Evolutionary conservation across 2,797 vertebrate species (phyloP).

Genomic region (Ctenopoma kingsleyae): DNA sequence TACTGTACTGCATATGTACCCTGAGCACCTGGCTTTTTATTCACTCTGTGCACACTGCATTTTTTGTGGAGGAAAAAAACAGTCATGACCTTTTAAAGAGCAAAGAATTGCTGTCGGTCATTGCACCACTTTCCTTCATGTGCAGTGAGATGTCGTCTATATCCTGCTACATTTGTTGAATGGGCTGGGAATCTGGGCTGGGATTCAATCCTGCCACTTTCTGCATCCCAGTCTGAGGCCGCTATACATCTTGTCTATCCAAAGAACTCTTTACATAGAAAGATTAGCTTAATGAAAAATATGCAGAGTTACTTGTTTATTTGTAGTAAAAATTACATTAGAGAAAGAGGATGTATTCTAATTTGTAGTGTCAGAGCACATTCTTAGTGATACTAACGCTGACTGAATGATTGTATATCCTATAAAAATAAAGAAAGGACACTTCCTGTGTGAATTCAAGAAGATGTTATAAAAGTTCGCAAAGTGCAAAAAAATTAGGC

Average conservation of each 20-base stretch:
- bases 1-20: conserved; percentile 11
- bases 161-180: conserved; percentile 9
- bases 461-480: no score
- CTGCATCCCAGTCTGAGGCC: no score
- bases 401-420: no score
- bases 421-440: no score
- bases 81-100: conserved; percentile 4
- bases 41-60: conserved; percentile 16
- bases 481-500: no score
- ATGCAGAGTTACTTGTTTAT: background rate
- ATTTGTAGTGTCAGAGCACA: background rate
- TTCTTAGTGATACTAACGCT: background rate
- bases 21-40: conserved; percentile 33
- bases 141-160: background rate
- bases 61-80: conserved; percentile 22
- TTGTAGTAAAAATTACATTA: background rate
- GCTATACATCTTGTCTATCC: no score
- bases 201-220: no score
- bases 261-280: no score
- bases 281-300: background rate
- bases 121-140: background rate
- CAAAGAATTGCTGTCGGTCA: conserved; percentile 24
- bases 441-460: no score
- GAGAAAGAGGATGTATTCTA: no score
- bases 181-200: no score